Conservation (phyloP, 2,113 vertebrate genomes). For the Corvus hawaiiensis region DNA sequence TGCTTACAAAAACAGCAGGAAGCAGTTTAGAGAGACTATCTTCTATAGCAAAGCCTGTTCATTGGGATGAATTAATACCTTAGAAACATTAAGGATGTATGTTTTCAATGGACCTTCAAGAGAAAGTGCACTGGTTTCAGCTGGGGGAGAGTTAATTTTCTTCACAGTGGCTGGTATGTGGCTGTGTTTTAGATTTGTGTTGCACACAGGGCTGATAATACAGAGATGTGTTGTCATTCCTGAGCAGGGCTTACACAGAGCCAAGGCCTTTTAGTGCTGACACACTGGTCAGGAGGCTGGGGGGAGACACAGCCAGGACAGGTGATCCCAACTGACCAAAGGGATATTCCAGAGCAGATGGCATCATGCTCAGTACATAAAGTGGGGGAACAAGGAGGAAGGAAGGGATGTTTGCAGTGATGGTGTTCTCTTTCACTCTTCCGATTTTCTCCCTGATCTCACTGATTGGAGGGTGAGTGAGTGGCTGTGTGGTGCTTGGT, state of each 20-base stretch:
- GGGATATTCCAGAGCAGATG: neutral
- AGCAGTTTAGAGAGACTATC: neutral
- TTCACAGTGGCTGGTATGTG: neutral
- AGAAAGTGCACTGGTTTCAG: neutral
- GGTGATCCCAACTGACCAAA: neutral
- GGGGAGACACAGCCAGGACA: neutral
- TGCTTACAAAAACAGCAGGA: neutral
- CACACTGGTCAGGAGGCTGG: neutral
- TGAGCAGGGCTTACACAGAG: neutral
- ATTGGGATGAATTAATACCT: neutral
- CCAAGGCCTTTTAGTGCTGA: neutral
- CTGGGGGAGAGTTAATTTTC: neutral
- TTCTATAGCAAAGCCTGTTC: neutral
- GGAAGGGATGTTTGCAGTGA: too few relatives aligned
- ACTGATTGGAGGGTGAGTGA: neutral
- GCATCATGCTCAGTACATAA: too few relatives aligned
- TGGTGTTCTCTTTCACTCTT: neutral
- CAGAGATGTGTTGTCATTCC: neutral
- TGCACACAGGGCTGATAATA: neutral
- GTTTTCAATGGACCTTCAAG: neutral
- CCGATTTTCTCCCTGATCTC: rapidly evolving
- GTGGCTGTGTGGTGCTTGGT: neutral
- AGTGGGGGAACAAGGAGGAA: neutral
- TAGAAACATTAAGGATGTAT: neutral
- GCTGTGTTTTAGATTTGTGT: neutral